Base-by-base conservation (phyloP, 2,888 invertebrate genomes). In the Hirudinaria manillensis region DNA sequence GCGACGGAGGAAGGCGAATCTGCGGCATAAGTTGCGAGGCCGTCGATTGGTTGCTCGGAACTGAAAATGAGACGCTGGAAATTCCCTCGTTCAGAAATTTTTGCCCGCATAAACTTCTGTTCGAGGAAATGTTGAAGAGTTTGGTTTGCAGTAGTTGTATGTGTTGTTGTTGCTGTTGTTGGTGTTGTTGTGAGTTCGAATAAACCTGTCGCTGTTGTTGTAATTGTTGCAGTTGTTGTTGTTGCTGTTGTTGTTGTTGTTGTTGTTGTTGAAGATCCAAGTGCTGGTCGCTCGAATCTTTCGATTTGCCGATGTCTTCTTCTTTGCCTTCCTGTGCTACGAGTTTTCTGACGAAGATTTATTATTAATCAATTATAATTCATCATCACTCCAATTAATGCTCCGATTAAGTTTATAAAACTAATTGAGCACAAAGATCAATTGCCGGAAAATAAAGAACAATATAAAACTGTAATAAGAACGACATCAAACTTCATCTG, bases 221-320 rank as follows among this genome's bases (percentile, higher is more conserved):
- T 6, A 4, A 16, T 56, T 24, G 56, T 6, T 56, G 56, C n/a
- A 4, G 56, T 6, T 56, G 56, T 13, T 56, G 56, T 56, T 21
- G 36, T 29, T 67, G 67, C 24, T 67, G 68, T 36, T 68, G 68
- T 68, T 68, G 68, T 68, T 68, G 68, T 34, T 68, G 68, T 68
- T 68, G 34, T 21, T 68, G 32, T 36, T 68, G 68, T 32, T 24
- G 61, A 19, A 24, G 61, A 19, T 61, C 24, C 24, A 24, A 29
- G 24, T 27, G 61, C 24, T 61, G 61, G 61, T 29, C 45, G 21
- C 24, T 61, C 10, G 24, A 27, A 29, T 61, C 24, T 16, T 61
- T 61, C 2, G 24, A 27, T 29, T 68, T 68, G 27, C 29, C 16
- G n/a, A 68, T 24, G 36, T 68, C 68, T n/a, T 68, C 68, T 29